A percentile compares a stretch with the other conserved stretches of the same genome.
These are phyloP conservation scores for Nipponia nippon DNA, from an alignment of 2,113 vertebrate species.

Conservation along the genomic window DNA sequence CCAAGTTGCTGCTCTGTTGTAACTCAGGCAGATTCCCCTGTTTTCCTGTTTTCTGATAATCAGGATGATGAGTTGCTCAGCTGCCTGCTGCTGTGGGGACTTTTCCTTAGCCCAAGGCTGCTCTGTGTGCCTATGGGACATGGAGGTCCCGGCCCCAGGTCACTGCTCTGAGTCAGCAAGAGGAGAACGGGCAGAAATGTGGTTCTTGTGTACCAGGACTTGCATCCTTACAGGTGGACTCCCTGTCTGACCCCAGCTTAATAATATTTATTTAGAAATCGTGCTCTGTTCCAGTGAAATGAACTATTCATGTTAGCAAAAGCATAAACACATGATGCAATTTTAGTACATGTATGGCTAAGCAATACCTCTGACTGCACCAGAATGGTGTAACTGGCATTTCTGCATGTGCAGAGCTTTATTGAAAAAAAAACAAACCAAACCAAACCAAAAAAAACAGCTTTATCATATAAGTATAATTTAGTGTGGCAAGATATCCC, in stretches of 20 bases:
- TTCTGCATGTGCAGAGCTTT: background rate
- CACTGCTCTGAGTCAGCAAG: fast-evolving
- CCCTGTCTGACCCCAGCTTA: background rate
- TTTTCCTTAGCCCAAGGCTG: background rate
- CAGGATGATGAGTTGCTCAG: fast-evolving
- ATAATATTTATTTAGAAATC: background rate
- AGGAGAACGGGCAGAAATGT: fast-evolving
- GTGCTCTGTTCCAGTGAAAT: background rate
- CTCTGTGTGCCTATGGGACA: fast-evolving
- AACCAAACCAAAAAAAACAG: background rate
- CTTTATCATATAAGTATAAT: background rate
- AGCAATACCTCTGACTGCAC: background rate
- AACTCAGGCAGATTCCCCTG: background rate
- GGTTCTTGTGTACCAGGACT: fast-evolving
- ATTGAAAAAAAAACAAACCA: background rate
- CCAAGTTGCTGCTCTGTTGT: fast-evolving
- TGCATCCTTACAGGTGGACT: background rate
- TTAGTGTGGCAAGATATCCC: background rate
- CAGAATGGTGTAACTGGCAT: background rate
- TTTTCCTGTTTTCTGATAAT: background rate
- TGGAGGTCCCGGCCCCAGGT: background rate
- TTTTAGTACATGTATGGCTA: background rate
- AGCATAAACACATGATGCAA: background rate
- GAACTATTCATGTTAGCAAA: background rate
- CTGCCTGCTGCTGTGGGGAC: background rate